phyloP scores from a whole-genome alignment of 2,797 vertebrate genomes.

The Enteromius mattozi region DNA sequence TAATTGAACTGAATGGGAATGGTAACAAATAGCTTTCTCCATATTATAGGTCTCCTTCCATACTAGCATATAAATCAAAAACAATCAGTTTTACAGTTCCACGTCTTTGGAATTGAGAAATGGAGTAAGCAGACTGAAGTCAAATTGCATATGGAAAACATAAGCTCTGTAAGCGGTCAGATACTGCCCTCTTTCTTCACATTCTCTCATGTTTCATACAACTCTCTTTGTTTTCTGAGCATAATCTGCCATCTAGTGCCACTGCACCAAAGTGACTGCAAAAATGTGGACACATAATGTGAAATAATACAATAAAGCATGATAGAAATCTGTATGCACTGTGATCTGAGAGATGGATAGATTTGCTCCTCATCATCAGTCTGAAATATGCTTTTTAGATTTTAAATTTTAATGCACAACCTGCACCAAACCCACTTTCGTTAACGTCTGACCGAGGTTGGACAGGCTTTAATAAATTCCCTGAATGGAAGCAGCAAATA shows the following conservation, averaged over 20 bases:
- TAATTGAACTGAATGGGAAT: neutral
- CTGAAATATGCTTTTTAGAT: constrained; percentile 2
- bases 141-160: neutral
- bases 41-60: neutral
- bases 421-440: constrained; percentile 12
- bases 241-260: constrained; percentile 46
- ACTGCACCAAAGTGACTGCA: neutral
- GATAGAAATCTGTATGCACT: neutral
- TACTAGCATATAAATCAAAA: constrained; percentile 6
- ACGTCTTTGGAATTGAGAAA: neutral
- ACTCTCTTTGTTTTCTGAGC: neutral
- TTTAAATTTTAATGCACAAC: constrained; percentile 32
- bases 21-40: neutral
- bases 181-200: constrained; percentile 24
- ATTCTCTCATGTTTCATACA: neutral
- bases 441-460: constrained; percentile 2
- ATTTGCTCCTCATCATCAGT: neutral
- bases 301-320: neutral
- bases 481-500: constrained; percentile 35
- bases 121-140: neutral
- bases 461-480: constrained; percentile 31
- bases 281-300: neutral
- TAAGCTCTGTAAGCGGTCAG: neutral
- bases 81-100: neutral
- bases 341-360: neutral